These are phyloP conservation scores for Samia ricini DNA, from an alignment of 1,140 invertebrate species.

Conservation along the genomic window DNA sequence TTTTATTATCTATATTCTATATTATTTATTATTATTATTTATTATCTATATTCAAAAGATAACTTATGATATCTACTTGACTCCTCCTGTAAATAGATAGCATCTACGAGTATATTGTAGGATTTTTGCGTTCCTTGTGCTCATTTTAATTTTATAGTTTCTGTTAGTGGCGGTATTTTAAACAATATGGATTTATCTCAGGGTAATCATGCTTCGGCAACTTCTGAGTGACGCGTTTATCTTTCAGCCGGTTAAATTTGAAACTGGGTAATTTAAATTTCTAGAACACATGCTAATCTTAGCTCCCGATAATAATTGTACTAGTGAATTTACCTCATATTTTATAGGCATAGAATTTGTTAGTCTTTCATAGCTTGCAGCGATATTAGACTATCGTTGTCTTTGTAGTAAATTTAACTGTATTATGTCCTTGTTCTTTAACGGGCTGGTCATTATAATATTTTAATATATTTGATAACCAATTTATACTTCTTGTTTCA, in stretches of 20 bases:
- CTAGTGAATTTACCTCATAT: too few relatives aligned
- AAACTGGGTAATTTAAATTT: constrained; percentile 69
- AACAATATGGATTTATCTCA: background rate
- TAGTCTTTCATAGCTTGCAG: too few relatives aligned
- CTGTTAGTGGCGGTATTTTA: background rate
- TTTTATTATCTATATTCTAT: too few relatives aligned
- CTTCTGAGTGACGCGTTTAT: constrained; percentile 46
- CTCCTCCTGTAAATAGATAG: constrained; percentile 23
- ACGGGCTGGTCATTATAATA: too few relatives aligned
- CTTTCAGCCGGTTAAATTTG: constrained; percentile 68
- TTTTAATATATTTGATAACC: too few relatives aligned
- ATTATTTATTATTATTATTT: too few relatives aligned
- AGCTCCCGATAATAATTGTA: constrained; percentile 75
- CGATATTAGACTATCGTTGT: too few relatives aligned
- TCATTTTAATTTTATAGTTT: constrained; percentile 7
- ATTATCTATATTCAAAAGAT: constrained; percentile 42
- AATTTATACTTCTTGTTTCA: too few relatives aligned
- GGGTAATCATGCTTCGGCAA: constrained; percentile 21
- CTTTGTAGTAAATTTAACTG: constrained; percentile 74
- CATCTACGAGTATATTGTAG: constrained; percentile 33
- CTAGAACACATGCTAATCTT: constrained; percentile 72
- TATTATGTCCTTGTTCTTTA: too few relatives aligned
- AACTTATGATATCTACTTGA: constrained; percentile 42
- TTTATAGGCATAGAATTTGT: too few relatives aligned
- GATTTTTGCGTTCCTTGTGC: background rate